Conservation (phyloP, 2,113 vertebrate species). For the Larimichthys polyactis region DNA sequence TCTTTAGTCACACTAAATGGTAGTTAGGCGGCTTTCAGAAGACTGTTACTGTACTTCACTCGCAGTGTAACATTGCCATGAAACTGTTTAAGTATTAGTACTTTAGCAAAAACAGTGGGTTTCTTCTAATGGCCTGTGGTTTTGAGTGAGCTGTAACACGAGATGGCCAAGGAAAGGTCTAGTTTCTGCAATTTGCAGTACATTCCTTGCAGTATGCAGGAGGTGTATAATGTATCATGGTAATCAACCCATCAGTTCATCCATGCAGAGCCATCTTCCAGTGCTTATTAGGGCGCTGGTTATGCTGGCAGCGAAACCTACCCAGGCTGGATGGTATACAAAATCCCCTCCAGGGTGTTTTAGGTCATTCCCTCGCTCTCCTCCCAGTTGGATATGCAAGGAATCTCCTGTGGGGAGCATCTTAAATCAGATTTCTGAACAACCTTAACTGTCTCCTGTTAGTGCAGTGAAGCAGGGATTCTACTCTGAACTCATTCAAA, state of each 20-base stretch:
- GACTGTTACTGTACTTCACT: neutral
- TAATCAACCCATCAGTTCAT: neutral
- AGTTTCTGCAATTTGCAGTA: neutral
- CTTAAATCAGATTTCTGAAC: neutral
- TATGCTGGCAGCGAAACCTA: neutral
- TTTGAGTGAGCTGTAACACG: neutral
- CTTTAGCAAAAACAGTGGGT: neutral
- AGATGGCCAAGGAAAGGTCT: neutral
- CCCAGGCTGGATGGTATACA: neutral
- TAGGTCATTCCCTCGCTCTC: neutral
- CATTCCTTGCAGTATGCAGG: neutral
- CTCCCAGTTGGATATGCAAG: neutral
- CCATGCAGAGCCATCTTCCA: neutral
- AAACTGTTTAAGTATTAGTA: neutral
- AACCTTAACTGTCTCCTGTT: neutral
- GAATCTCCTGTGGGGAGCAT: neutral
- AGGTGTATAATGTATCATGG: neutral
- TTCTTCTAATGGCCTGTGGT: neutral
- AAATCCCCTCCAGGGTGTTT: neutral
- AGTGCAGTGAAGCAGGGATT: neutral
- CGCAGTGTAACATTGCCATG: neutral
- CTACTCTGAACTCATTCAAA: neutral
- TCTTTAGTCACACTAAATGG: neutral
- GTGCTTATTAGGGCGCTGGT: neutral
- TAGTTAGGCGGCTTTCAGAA: neutral